Evolutionary conservation across 2,113 vertebrate genomes (phyloP), one percentile per base, ranked within the genome.

Genomic region (Micronycteris hirsuta): DNA sequence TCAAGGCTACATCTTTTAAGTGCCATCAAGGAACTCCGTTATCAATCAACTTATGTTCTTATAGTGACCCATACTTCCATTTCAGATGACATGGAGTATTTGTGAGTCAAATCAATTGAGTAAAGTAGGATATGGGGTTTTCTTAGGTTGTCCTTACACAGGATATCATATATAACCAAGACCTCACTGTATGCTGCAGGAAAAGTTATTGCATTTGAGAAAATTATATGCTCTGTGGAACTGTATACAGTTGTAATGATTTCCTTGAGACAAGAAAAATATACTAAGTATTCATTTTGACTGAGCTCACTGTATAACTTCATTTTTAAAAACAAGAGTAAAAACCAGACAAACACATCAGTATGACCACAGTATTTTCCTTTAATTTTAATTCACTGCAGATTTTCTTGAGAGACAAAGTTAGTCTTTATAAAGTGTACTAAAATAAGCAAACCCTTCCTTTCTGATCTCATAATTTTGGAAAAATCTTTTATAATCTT

Each of bases 351-450:
- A 98, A 97, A 98, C 96, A 93, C 86, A 96, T 96, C 94, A 96
- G 82, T 95, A 86, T 98, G 93, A 97, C 98, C 98, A 97, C 98
- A 98, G 17, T 98, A 97, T 98, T 98, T 98, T 97, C 92, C 95
- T 98, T 95, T 97, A 94, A 92, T 97, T 96, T 96, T 82, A 96
- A 91, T 85, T 97, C 93, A 41, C 96, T 98, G 86, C 88, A 96
- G 94, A 95, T 97, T 97, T 98, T 96, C 92, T 97, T 94, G 80
- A 96, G 94, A 96, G 94, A 98, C 98, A 98, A 97, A 97, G 96
- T 97, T 93, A 80, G 91, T 90, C 97, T 98, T 98, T 98, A 96
- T 98, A 96, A 98, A 97, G 97, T 89, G 61, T 87, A 94, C 98
- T 98, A 98, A 98, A 98, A 97, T 98, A 97, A 98, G 97, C 95